Conservation (phyloP, 1,140 invertebrate species). For the Tetraneura akinire region DNA sequence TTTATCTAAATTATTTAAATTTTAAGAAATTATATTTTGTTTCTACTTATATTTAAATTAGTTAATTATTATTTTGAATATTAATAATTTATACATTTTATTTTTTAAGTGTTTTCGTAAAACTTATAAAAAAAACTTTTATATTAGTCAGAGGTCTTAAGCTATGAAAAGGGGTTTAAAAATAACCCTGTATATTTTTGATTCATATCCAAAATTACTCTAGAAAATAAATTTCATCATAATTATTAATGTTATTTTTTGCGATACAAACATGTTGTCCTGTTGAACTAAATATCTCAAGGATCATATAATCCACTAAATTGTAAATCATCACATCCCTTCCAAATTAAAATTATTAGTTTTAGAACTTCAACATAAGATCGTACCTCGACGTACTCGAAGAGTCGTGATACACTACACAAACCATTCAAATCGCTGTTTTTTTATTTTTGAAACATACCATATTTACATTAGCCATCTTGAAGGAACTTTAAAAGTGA, state of each 20-base stretch:
- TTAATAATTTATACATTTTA: too few species aligned
- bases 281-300: constrained; percentile 33
- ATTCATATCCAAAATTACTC: constrained; percentile 33
- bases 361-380: neutral
- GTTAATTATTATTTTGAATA: too few species aligned
- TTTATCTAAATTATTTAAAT: too few species aligned
- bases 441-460: neutral
- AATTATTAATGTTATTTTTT: constrained; percentile 13
- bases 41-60: too few species aligned
- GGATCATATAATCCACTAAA: neutral
- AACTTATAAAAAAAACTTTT: constrained; percentile 8
- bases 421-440: neutral
- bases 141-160: constrained; percentile 21
- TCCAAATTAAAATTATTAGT: constrained; percentile 10
- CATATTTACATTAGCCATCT: too few species aligned
- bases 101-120: neutral
- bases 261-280: constrained; percentile 27
- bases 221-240: constrained; percentile 42
- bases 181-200: constrained; percentile 37
- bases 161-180: constrained; percentile 21
- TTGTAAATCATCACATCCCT: constrained; percentile 26
- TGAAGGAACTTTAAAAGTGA: neutral
- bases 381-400: neutral
- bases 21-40: too few species aligned
- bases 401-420: neutral